Evolutionary conservation across 1,140 invertebrate genomes (phyloP).

Genomic region (Drosophila kikkawai): DNA sequence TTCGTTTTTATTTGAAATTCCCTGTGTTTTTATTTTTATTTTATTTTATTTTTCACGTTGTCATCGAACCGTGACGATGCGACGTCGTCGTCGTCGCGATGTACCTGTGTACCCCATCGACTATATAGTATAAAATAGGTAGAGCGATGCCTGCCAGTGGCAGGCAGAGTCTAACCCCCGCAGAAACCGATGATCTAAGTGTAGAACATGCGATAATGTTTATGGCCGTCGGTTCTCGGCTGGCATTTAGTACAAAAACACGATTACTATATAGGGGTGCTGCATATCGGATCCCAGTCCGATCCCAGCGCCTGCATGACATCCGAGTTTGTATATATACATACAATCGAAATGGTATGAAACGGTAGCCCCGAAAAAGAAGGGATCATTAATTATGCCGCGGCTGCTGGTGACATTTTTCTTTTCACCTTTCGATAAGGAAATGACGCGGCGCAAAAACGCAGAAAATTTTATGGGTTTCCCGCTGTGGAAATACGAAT

Average conservation of each 20-base stretch:
- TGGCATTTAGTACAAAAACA: constrained; percentile 30
- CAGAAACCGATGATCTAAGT: constrained; percentile 74
- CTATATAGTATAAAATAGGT: constrained; percentile 23
- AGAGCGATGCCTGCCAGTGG: background rate
- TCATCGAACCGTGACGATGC: constrained; percentile 78
- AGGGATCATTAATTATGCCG: constrained; percentile 79
- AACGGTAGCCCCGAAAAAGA: constrained; percentile 42
- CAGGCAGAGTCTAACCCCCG: constrained; percentile 59
- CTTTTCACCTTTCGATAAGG: constrained; percentile 69
- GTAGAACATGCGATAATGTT: constrained; percentile 81
- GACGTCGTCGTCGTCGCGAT: constrained; percentile 49
- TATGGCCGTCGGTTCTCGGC: constrained; percentile 51
- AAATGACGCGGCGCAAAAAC: constrained; percentile 73
- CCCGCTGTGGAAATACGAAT: constrained; percentile 18
- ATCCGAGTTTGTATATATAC: constrained; percentile 20
- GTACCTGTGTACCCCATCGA: constrained; percentile 59
- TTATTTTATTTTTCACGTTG: constrained; percentile 61
- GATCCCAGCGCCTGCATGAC: constrained; percentile 64
- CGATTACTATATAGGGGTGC: constrained; percentile 65
- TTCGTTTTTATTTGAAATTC: constrained; percentile 51
- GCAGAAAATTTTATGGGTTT: constrained; percentile 24
- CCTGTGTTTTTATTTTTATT: constrained; percentile 43
- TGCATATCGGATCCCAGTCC: constrained; percentile 37
- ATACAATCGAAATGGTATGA: constrained; percentile 34
- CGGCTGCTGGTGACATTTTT: constrained; percentile 66